These are phyloP conservation scores for Dromaius novaehollandiae DNA, from an alignment of 2,113 vertebrate species.

Conservation along the genomic window DNA sequence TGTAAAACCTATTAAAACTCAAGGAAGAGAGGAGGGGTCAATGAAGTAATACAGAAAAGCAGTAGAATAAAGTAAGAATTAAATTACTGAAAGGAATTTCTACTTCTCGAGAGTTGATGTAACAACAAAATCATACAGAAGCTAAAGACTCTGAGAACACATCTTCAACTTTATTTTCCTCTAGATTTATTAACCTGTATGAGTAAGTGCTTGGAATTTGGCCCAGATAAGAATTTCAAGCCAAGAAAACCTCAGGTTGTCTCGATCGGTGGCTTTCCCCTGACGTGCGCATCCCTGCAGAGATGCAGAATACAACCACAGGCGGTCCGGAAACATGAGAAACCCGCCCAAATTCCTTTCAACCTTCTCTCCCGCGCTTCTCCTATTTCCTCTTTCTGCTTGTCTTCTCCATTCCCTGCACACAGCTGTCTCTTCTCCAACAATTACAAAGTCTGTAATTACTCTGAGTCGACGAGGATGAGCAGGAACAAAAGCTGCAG, in stretches of 20 bases:
- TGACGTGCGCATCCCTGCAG: not conserved
- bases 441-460: not conserved
- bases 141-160: not conserved
- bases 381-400: not conserved
- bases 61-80: slow-evolving; percentile 22
- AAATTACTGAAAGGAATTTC: slow-evolving; percentile 26
- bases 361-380: not conserved
- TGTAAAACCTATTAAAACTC: not conserved
- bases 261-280: not conserved
- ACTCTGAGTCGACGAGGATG: not conserved
- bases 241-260: slow-evolving; percentile 27
- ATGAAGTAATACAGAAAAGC: not conserved
- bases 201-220: slow-evolving; percentile 38
- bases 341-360: not conserved
- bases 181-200: slow-evolving; percentile 29
- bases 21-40: not conserved
- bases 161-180: slow-evolving; percentile 42
- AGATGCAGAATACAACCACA: fast-evolving
- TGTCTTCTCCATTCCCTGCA: not conserved
- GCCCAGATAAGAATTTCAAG: slow-evolving; percentile 8
- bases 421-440: not conserved
- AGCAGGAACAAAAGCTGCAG: not conserved
- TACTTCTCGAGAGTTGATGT: slow-evolving; percentile 8
- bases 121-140: slow-evolving; percentile 45
- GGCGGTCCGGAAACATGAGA: not conserved